These are phyloP conservation scores for Orestias chungarensis DNA, from an alignment of 2,797 vertebrate genomes.

Conservation along the genomic window DNA sequence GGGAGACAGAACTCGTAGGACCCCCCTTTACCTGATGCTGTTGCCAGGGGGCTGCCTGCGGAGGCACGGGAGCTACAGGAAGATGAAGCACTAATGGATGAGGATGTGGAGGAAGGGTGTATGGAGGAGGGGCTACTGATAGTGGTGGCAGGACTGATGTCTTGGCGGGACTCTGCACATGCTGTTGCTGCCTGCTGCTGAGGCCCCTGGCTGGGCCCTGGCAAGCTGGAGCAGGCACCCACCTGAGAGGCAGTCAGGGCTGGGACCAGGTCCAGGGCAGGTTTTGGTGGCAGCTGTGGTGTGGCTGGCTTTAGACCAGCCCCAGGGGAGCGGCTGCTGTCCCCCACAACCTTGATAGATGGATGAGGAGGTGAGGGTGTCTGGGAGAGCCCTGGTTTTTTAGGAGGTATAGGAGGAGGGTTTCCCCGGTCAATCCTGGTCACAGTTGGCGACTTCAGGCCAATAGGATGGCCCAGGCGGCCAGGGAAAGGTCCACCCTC, in stretches of 20 bases:
- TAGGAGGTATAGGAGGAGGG: constrained; percentile 97
- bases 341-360: constrained; percentile 89
- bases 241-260: constrained; percentile 99
- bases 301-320: constrained; percentile 86
- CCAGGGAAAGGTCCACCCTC: constrained; percentile 85
- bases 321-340: constrained; percentile 86
- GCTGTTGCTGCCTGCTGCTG: constrained; percentile 85
- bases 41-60: constrained; percentile 97
- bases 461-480: constrained; percentile 80
- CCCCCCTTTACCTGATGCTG: constrained; percentile 99
- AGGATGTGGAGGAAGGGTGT: constrained; percentile 90
- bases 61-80: constrained; percentile 91
- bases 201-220: constrained; percentile 77
- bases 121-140: constrained; percentile 89
- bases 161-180: constrained; percentile 93
- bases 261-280: constrained; percentile 96
- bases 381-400: constrained; percentile 98
- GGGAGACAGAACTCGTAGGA: constrained; percentile 75
- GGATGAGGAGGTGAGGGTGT: constrained; percentile 94
- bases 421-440: constrained; percentile 95
- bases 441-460: constrained; percentile 89
- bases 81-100: constrained; percentile 92
- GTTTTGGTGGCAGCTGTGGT: constrained; percentile 98
- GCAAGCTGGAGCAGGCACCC: constrained; percentile 90
- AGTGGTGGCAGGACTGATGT: constrained; percentile 85